These are phyloP conservation scores for Palloptera scutellata DNA, from an alignment of 2,888 invertebrate species.

Conservation along the genomic window DNA sequence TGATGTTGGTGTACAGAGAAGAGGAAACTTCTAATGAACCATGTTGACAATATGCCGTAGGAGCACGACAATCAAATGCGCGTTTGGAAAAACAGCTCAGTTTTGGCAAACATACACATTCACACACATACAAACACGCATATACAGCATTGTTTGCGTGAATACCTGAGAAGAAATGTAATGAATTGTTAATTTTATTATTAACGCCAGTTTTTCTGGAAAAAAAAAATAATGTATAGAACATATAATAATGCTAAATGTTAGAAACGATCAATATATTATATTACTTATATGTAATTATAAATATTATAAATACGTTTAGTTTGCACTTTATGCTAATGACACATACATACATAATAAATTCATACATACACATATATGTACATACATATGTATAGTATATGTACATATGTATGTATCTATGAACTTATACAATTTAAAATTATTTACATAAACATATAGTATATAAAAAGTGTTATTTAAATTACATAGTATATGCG, in stretches of 20 bases:
- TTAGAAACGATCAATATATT: no score
- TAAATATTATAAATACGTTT: no score
- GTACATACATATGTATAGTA: constrained; percentile 28
- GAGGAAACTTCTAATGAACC: neutral
- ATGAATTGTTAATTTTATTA: no score
- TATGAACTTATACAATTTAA: constrained; percentile 16
- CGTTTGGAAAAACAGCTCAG: neutral
- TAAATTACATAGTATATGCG: neutral
- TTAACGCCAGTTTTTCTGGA: no score
- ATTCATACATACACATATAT: constrained; percentile 32
- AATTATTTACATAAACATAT: constrained; percentile 18
- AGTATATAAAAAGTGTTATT: constrained; percentile 29
- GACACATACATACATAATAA: constrained; percentile 33
- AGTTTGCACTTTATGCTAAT: constrained; percentile 38
- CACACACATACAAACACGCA: constrained; percentile 22
- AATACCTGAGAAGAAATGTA: no score
- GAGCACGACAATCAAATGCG: constrained; percentile 25
- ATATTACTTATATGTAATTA: no score
- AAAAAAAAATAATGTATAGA: no score
- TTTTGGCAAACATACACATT: no score
- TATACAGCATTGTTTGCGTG: constrained; percentile 9
- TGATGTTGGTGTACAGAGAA: neutral
- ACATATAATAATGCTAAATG: no score
- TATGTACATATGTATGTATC: constrained; percentile 14
- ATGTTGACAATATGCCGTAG: constrained; percentile 24